A percentile compares a stretch with the other conserved stretches of the same genome.
Evolutionary conservation across 2,113 vertebrate genomes (phyloP).

Genomic region (Abramis brama): DNA sequence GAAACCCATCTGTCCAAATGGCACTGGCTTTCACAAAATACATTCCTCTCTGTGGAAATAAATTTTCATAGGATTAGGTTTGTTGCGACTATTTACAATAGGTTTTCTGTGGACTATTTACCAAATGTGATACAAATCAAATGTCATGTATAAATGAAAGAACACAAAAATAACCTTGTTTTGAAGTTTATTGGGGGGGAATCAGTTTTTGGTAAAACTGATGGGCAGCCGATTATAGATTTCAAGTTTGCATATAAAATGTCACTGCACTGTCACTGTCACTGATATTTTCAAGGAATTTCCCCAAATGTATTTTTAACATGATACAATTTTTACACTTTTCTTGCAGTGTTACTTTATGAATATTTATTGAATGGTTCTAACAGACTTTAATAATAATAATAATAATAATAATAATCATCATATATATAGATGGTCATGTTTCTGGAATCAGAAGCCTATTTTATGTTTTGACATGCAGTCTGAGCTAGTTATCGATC

Average conservation of each 20-base stretch:
- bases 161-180: not conserved
- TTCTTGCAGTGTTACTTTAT: not conserved
- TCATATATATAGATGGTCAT: no score
- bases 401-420: no score
- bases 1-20: slow-evolving; percentile 75
- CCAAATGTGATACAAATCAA: slow-evolving; percentile 65
- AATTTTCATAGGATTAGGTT: slow-evolving; percentile 70
- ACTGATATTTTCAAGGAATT: not conserved
- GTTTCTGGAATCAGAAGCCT: not conserved
- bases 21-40: slow-evolving; percentile 73
- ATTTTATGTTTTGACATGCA: not conserved
- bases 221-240: not conserved
- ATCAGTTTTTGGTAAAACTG: not conserved
- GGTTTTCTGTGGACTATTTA: slow-evolving; percentile 54
- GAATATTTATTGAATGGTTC: not conserved
- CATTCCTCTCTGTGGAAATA: slow-evolving; percentile 69
- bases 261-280: no score
- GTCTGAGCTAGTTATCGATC: not conserved
- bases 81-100: slow-evolving; percentile 53
- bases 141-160: slow-evolving; percentile 48
- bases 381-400: not conserved
- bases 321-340: not conserved
- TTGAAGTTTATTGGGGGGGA: slow-evolving; percentile 8
- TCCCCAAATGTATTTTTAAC: not conserved
- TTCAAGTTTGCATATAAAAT: not conserved